Conservation (phyloP, 2,113 vertebrate species). For the Suncus etruscus region DNA sequence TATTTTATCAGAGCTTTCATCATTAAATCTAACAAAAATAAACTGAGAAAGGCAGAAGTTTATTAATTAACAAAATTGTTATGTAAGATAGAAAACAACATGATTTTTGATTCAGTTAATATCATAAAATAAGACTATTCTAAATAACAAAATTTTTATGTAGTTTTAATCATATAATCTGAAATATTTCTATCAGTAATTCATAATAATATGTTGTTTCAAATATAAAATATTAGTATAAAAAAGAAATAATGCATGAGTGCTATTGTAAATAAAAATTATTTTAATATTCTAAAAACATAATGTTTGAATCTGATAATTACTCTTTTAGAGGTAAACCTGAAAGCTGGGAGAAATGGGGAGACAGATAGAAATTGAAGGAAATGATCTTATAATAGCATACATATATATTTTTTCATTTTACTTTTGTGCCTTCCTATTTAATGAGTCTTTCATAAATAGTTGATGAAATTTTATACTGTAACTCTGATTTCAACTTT, state of each 20-base stretch:
- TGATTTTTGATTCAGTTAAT: constrained; percentile 29
- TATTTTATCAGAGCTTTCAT: constrained; percentile 75
- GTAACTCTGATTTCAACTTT: neutral
- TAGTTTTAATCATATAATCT: constrained; percentile 27
- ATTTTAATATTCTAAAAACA: constrained; percentile 50
- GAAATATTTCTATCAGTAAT: constrained; percentile 9
- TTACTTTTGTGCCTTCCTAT: neutral
- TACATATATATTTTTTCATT: neutral
- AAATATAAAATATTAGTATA: constrained; percentile 11
- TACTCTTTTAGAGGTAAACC: neutral
- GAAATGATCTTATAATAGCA: neutral
- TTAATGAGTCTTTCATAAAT: neutral
- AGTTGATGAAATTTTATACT: constrained; percentile 27
- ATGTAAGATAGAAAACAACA: neutral
- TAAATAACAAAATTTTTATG: neutral
- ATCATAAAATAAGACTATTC: neutral
- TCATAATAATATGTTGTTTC: neutral
- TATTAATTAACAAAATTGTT: constrained; percentile 28
- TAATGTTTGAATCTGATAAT: constrained; percentile 66
- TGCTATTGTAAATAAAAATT: constrained; percentile 15
- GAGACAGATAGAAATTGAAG: neutral
- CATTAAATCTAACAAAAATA: constrained; percentile 74
- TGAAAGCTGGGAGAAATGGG: neutral
- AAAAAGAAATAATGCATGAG: constrained; percentile 24
- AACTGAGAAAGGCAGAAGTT: constrained; percentile 45